phyloP scores from a whole-genome alignment of 1,140 invertebrate genomes.

The Drosophila nigromelanica region DNA sequence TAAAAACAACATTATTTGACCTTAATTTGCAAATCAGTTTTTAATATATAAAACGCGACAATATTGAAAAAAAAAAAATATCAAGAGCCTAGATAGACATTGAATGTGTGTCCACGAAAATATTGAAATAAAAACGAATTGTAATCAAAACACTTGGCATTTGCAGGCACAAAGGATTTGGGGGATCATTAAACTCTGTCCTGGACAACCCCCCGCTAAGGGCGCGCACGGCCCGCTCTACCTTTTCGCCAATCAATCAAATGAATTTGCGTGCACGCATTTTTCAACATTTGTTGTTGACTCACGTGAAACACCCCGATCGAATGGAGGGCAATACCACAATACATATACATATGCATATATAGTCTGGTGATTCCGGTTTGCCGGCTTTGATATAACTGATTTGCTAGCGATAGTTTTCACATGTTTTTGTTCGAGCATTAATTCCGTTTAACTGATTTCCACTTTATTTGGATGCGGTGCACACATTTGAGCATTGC shows the following conservation, averaged over 20 bases:
- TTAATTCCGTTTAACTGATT: conserved; percentile 81
- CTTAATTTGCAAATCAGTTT: too few species aligned
- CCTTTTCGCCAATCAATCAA: conserved; percentile 60
- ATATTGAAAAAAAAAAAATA: too few species aligned
- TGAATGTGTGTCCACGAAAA: too few species aligned
- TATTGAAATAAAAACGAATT: too few species aligned
- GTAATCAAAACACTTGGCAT: background rate
- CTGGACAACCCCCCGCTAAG: conserved; percentile 17
- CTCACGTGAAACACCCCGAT: conserved; percentile 29
- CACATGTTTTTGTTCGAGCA: conserved; percentile 78
- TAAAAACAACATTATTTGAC: background rate
- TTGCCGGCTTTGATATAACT: conserved; percentile 25
- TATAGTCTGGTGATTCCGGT: conserved; percentile 16
- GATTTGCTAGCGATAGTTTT: conserved; percentile 67
- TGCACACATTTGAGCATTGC: conserved; percentile 62
- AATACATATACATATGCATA: conserved; percentile 16
- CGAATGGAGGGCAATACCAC: conserved; percentile 11
- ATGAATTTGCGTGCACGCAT: conserved; percentile 10
- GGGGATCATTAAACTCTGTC: conserved; percentile 30
- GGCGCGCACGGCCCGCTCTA: conserved; percentile 67
- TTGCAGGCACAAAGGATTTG: background rate
- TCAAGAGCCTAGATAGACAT: too few species aligned
- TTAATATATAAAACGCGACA: too few species aligned
- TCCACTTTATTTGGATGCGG: conserved; percentile 43
- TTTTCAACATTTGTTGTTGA: conserved; percentile 54